Base-by-base conservation (phyloP, 2,113 vertebrate species). In the Heptranchias perlo region DNA sequence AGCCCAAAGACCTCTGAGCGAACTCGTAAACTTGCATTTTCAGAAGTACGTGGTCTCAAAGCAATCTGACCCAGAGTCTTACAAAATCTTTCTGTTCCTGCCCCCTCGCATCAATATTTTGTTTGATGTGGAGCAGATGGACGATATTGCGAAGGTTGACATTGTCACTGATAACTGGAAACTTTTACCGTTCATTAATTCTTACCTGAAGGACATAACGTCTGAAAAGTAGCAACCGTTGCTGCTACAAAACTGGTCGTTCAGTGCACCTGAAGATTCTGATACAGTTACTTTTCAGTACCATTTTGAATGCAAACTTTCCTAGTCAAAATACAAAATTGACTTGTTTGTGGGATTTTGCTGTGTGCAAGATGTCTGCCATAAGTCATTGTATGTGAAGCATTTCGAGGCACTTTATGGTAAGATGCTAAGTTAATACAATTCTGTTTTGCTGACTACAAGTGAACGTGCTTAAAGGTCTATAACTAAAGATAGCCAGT, bases 141-240 rank as follows among this genome's bases (percentile, higher is more conserved):
- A 98, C 52, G 97, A 97, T 0, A 96, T 97, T 0, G 97, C 97
- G 84, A 97, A 97, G 0, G 97, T 98, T 94, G 94, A 96, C 52
- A 97, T 99, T 2, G 97, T 98, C 23, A 98, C 98, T 0, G 98
- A 99, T 65, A 97, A 98, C 97, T 99, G 98, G 98, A 96, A 97
- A 0, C 97, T 99, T 13, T 96, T 99, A 96, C 98, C 98, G 0
- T 97, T 98, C 87, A 96, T 97, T 0, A 98, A 97, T 65, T 97
- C 97, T 82, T 98, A 98, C 96, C 97, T 99, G 47, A 97, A 65
- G 65, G 62, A 67, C 65, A 73, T 95, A 47, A 95, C 94, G 4
- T 69, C 65, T 73, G 25, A 69, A 73, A 95, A 52, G 1, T 95
- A 95, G 92, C 18, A 58, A 25, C 11, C 10, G 18, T 23, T 21